phyloP scores from a whole-genome alignment of 2,113 vertebrate species.

The Daboia siamensis region DNA sequence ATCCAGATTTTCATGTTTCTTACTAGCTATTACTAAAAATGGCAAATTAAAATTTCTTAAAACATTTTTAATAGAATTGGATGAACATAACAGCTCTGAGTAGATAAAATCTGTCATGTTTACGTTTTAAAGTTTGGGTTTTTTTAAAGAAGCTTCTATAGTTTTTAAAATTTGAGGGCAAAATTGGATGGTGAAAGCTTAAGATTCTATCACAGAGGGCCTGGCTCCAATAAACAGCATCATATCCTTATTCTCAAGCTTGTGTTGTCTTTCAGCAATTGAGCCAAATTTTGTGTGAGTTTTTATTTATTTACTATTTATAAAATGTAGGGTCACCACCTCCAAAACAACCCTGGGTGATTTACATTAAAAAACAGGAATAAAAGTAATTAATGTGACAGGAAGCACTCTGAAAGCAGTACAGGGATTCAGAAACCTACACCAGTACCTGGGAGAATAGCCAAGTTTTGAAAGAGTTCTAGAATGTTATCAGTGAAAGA shows the following conservation, averaged over 20 bases:
- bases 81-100: neutral
- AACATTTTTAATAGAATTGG: neutral
- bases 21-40: neutral
- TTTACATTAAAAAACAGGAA: neutral
- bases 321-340: neutral
- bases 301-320: neutral
- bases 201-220: neutral
- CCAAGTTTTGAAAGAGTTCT: neutral
- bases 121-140: neutral
- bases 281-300: neutral
- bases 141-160: neutral
- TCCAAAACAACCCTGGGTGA: neutral
- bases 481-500: neutral
- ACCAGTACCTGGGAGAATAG: neutral
- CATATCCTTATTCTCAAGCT: neutral
- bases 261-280: neutral
- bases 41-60: neutral
- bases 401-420: neutral
- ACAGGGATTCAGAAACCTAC: neutral
- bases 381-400: neutral
- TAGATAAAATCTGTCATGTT: neutral
- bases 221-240: neutral
- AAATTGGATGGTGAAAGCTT: neutral
- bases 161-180: neutral
- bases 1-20: neutral